Percentiles rank a stretch among this genome's conserved stretches.
Evolutionary conservation across 1,140 invertebrate species (phyloP).

Genomic region (Euwallacea fornicatus): DNA sequence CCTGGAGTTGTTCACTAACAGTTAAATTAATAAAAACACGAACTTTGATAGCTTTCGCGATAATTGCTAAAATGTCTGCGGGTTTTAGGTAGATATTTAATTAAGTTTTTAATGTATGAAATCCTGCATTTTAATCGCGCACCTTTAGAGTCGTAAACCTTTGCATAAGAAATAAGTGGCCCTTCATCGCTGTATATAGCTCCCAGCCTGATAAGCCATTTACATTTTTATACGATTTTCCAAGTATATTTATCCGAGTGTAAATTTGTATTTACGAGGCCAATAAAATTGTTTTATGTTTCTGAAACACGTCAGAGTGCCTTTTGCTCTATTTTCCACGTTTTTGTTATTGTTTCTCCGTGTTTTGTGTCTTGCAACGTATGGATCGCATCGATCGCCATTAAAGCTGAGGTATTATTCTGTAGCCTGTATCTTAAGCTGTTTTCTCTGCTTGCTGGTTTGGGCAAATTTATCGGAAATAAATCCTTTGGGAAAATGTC

Average conservation of each 20-base stretch:
- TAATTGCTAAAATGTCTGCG: too few relatives aligned
- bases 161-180: background rate
- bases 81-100: too few relatives aligned
- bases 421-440: too few relatives aligned
- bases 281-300: slow-evolving; percentile 42
- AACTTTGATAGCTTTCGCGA: too few relatives aligned
- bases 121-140: too few relatives aligned
- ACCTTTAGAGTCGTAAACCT: too few relatives aligned
- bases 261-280: slow-evolving; percentile 38
- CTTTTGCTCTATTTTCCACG: slow-evolving; percentile 32
- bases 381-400: slow-evolving; percentile 35
- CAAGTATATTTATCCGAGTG: slow-evolving; percentile 37
- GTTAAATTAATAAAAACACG: too few relatives aligned
- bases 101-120: too few relatives aligned
- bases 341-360: slow-evolving; percentile 25
- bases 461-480: too few relatives aligned
- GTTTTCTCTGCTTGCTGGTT: too few relatives aligned
- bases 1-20: too few relatives aligned
- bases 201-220: slow-evolving; percentile 24
- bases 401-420: slow-evolving; percentile 20
- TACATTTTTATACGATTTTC: slow-evolving; percentile 33
- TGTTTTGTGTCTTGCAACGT: slow-evolving; percentile 35
- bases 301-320: slow-evolving; percentile 29
- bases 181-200: slow-evolving; percentile 1
- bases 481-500: too few relatives aligned